phyloP scores from a whole-genome alignment of 2,888 invertebrate genomes.

The Patella caerulea region DNA sequence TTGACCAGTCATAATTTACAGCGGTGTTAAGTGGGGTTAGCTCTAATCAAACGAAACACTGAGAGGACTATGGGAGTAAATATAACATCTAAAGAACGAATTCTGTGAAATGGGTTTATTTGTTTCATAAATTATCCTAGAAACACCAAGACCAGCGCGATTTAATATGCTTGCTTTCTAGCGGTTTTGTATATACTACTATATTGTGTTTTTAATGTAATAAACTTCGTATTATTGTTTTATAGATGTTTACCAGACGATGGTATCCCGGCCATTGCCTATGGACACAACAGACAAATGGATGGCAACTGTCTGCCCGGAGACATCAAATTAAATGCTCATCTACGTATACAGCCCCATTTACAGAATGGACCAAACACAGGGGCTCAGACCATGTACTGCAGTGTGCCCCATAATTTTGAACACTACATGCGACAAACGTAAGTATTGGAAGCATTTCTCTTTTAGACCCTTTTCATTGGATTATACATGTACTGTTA shows the following conservation, averaged over 20 bases:
- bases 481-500: too few relatives aligned
- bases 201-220: not conserved
- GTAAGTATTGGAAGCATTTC: not conserved
- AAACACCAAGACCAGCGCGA: too few relatives aligned
- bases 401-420: slow-evolving; percentile 35
- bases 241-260: slow-evolving; percentile 57
- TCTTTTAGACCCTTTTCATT: not conserved
- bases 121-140: too few relatives aligned
- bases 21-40: too few relatives aligned
- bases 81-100: too few relatives aligned
- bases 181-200: not conserved
- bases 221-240: slow-evolving; percentile 2
- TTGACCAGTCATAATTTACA: too few relatives aligned
- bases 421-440: slow-evolving; percentile 12
- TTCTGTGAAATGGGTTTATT: too few relatives aligned
- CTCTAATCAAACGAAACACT: too few relatives aligned
- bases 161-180: not conserved
- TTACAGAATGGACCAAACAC: slow-evolving; percentile 24
- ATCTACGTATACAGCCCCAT: slow-evolving; percentile 19
- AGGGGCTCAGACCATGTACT: slow-evolving; percentile 39
- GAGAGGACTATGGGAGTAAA: too few relatives aligned
- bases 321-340: slow-evolving; percentile 23
- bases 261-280: slow-evolving; percentile 49
- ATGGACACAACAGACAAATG: slow-evolving; percentile 30
- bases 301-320: slow-evolving; percentile 34